These are phyloP conservation scores for Hypomesus transpacificus DNA, from an alignment of 2,113 vertebrate species.

Conservation along the genomic window DNA sequence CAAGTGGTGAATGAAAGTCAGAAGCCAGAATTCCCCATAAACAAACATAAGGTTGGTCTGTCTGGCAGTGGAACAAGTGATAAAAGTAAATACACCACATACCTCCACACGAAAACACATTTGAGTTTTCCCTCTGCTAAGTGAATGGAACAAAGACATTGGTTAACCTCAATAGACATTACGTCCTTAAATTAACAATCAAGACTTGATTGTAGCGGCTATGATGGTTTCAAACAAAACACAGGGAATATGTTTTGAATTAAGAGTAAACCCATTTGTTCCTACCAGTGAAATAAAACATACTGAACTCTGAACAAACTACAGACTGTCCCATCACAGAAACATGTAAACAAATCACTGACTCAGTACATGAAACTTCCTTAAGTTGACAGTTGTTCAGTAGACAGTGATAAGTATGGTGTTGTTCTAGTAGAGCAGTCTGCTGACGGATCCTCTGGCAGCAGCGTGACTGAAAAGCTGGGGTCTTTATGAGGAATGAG, in stretches of 20 bases:
- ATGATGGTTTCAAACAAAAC: conserved; percentile 48
- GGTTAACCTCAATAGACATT: conserved; percentile 52
- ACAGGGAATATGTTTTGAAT: conserved; percentile 41
- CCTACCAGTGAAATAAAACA: conserved; percentile 1
- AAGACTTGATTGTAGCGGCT: conserved; percentile 32
- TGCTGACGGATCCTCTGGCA: conserved; percentile 42
- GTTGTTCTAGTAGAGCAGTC: conserved; percentile 32
- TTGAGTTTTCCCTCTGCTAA: conserved; percentile 33
- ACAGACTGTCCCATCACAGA: neutral
- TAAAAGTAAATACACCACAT: conserved; percentile 59
- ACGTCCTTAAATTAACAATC: conserved; percentile 34
- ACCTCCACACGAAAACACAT: conserved; percentile 55
- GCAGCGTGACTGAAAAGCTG: conserved; percentile 31
- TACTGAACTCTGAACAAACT: neutral
- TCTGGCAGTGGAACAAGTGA: conserved; percentile 46
- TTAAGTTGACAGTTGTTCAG: neutral
- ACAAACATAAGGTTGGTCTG: conserved; percentile 64
- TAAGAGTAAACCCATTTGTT: conserved; percentile 17
- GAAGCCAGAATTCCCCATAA: conserved; percentile 59
- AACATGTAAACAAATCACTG: neutral
- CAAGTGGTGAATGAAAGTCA: conserved; percentile 76
- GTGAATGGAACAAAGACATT: conserved; percentile 49
- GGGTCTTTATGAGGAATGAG: conserved; percentile 60
- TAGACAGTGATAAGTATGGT: conserved; percentile 13
- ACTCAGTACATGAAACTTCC: neutral